Evolutionary conservation across 2,888 invertebrate species (phyloP).

Genomic region (Petrolisthes cinctipes): DNA sequence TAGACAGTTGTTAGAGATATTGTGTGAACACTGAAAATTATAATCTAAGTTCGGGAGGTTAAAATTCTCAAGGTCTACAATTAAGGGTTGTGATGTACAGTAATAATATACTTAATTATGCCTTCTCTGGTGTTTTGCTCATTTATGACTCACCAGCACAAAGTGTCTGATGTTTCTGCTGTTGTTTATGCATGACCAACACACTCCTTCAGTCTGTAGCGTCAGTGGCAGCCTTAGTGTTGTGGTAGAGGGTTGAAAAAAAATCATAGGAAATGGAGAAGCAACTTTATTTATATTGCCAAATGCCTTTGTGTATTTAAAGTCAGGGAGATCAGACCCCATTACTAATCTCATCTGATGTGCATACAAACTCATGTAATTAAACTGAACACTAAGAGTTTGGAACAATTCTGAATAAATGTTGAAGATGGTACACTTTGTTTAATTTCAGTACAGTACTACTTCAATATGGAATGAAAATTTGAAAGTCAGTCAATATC

Average conservation of each 20-base stretch:
- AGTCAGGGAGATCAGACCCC: conserved; percentile 11
- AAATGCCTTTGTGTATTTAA: conserved; percentile 20
- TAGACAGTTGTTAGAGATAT: not conserved
- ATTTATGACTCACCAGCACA: not conserved
- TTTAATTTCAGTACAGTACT: not conserved
- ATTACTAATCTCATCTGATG: conserved; percentile 11
- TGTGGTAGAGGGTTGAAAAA: conserved; percentile 50
- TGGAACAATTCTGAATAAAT: conserved; percentile 62
- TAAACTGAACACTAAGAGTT: conserved; percentile 38
- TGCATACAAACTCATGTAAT: conserved; percentile 2
- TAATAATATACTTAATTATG: not conserved
- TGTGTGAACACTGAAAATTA: not conserved
- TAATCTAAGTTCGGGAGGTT: not conserved
- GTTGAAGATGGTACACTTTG: conserved; percentile 47
- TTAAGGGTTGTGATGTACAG: conserved; percentile 12
- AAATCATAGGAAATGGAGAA: conserved; percentile 22
- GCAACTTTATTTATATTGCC: conserved; percentile 46
- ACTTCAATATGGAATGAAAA: no score
- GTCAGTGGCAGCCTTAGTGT: conserved; percentile 56
- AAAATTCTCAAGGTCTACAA: conserved; percentile 2
- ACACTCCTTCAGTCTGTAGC: conserved; percentile 41
- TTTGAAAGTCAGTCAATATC: no score
- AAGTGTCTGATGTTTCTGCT: conserved; percentile 33
- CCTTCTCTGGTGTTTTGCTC: not conserved
- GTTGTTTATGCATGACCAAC: conserved; percentile 33